These are phyloP conservation scores for Nothobranchius furzeri DNA, from an alignment of 2,113 vertebrate species.

Conservation along the genomic window DNA sequence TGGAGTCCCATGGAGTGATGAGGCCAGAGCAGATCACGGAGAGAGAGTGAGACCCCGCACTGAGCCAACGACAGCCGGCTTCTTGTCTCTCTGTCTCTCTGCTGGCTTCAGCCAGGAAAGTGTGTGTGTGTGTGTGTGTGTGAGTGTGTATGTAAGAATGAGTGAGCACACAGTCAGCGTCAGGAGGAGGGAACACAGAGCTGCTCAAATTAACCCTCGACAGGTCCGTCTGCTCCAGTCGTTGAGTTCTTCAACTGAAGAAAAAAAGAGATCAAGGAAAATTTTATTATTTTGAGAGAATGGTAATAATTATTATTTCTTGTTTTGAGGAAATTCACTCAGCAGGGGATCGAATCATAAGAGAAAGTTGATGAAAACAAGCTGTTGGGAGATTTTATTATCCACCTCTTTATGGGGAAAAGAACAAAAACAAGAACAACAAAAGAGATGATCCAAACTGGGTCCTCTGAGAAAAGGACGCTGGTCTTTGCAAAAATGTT, in stretches of 20 bases:
- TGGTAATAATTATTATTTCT: constrained; percentile 8
- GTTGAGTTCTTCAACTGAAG: constrained; percentile 23
- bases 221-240: constrained; percentile 37
- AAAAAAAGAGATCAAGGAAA: background rate
- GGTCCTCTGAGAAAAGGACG: too few species aligned
- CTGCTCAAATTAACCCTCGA: constrained; percentile 71
- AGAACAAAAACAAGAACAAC: constrained; percentile 47
- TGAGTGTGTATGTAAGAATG: constrained; percentile 30
- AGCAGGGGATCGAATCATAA: constrained; percentile 3
- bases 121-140: constrained; percentile 35
- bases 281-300: constrained; percentile 12
- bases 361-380: constrained; percentile 36
- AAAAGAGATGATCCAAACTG: background rate
- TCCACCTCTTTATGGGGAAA: constrained; percentile 7
- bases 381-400: constrained; percentile 23
- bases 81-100: constrained; percentile 47
- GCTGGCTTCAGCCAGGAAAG: constrained; percentile 54
- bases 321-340: constrained; percentile 14
- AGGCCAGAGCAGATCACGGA: constrained; percentile 44
- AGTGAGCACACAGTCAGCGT: constrained; percentile 45
- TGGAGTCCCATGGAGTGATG: constrained; percentile 79
- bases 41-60: constrained; percentile 48
- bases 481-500: background rate
- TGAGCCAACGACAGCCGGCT: constrained; percentile 49
- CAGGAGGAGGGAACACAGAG: constrained; percentile 70